These are phyloP conservation scores for Lamellibrachia columna DNA, from an alignment of 2,888 invertebrate genomes.

Conservation along the genomic window DNA sequence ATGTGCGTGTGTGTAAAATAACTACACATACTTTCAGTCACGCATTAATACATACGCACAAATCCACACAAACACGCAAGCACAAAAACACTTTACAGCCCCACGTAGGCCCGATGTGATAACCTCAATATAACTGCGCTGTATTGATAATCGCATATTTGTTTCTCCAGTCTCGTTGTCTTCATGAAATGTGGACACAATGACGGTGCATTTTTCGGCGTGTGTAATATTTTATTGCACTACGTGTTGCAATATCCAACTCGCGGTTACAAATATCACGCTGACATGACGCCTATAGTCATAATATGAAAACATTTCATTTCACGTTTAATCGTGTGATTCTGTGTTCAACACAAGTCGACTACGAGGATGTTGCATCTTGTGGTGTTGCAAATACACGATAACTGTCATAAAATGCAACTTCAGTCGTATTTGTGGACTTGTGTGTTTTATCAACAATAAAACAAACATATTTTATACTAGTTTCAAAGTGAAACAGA, in stretches of 20 bases:
- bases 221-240: neutral
- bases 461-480: neutral
- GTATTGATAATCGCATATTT: no score
- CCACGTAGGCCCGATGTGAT: no score
- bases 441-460: constrained; percentile 1
- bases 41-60: no score
- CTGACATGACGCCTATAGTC: neutral
- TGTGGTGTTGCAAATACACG: neutral
- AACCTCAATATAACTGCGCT: no score
- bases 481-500: neutral
- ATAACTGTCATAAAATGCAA: neutral
- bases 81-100: no score
- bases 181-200: neutral
- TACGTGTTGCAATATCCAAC: neutral
- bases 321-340: neutral
- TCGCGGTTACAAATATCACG: neutral
- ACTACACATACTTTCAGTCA: no score
- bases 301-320: neutral
- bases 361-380: neutral
- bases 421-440: neutral
- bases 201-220: neutral
- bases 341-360: neutral
- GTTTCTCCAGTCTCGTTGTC: no score
- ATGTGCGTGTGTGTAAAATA: neutral
- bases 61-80: no score